These are phyloP conservation scores for Teinopalpus imperialis DNA, from an alignment of 2,888 invertebrate species.

Conservation along the genomic window DNA sequence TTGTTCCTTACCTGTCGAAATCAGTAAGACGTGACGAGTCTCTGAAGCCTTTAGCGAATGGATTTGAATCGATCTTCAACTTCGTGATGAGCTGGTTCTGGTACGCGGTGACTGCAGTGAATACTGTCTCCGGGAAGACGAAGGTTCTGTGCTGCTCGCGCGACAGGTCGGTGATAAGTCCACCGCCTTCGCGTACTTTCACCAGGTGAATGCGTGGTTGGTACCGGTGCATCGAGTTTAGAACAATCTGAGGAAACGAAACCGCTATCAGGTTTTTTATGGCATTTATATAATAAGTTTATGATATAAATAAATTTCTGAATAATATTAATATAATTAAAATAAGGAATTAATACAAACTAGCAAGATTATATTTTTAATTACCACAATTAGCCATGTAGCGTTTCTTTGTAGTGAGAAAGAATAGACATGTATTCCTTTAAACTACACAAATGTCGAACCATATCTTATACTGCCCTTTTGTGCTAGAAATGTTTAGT, in stretches of 20 bases:
- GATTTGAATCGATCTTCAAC: constrained; percentile 98
- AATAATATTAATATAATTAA: no score
- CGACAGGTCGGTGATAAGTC: constrained; percentile 93
- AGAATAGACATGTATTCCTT: no score
- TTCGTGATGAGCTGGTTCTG: constrained; percentile 99
- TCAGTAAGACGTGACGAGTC: constrained; percentile 97
- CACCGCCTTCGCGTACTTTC: constrained; percentile 82
- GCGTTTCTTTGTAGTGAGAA: no score
- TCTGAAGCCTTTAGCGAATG: constrained; percentile 98
- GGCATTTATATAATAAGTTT: no score
- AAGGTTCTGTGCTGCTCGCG: constrained; percentile 96
- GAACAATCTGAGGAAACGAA: constrained; percentile 90
- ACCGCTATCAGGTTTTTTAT: background rate
- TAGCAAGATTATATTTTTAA: no score
- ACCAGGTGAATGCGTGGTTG: constrained; percentile 99
- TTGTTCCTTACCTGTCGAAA: constrained; percentile 88
- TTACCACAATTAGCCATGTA: no score
- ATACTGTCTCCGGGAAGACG: constrained; percentile 98
- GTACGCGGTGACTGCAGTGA: constrained; percentile 99
- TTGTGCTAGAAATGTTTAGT: no score
- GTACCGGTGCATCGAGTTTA: constrained; percentile 99
- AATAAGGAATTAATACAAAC: no score
- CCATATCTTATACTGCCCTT: no score
- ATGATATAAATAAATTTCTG: no score
- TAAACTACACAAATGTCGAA: no score